phyloP scores from a whole-genome alignment of 2,113 vertebrate species.

The Tiliqua scincoides region DNA sequence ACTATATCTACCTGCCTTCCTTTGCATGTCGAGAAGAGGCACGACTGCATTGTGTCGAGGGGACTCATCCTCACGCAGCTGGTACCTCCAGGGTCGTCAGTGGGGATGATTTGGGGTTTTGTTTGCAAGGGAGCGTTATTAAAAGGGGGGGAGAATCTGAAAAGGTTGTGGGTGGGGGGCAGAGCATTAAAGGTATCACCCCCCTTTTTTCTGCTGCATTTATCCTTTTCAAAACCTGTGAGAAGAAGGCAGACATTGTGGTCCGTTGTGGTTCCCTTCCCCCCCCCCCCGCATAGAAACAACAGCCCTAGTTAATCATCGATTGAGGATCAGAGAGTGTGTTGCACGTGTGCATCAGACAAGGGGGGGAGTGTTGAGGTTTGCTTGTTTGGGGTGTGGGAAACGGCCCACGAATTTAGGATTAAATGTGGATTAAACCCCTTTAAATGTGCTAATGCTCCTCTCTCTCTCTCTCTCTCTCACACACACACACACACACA shows the following conservation, averaged over 20 bases:
- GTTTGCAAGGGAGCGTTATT: conserved; percentile 23
- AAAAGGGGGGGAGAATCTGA: background rate
- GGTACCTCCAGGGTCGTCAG: background rate
- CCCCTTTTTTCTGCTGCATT: background rate
- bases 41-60: background rate
- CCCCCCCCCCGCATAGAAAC: conserved; percentile 14
- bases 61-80: background rate
- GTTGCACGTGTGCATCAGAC: conserved; percentile 82
- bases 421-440: conserved; percentile 88
- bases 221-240: conserved; percentile 44
- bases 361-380: conserved; percentile 83
- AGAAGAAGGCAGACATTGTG: background rate
- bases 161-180: background rate
- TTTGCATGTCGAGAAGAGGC: background rate
- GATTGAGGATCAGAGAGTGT: conserved; percentile 81
- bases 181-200: background rate
- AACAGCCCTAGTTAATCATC: conserved; percentile 87
- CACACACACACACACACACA: too few species aligned
- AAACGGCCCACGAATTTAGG: conserved; percentile 87
- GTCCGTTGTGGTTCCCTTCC: background rate
- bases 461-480: background rate
- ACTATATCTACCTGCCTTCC: too few species aligned
- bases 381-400: conserved; percentile 84
- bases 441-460: conserved; percentile 80
- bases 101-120: background rate